phyloP scores from a whole-genome alignment of 2,797 vertebrate species.

The Chiloscyllium punctatum region DNA sequence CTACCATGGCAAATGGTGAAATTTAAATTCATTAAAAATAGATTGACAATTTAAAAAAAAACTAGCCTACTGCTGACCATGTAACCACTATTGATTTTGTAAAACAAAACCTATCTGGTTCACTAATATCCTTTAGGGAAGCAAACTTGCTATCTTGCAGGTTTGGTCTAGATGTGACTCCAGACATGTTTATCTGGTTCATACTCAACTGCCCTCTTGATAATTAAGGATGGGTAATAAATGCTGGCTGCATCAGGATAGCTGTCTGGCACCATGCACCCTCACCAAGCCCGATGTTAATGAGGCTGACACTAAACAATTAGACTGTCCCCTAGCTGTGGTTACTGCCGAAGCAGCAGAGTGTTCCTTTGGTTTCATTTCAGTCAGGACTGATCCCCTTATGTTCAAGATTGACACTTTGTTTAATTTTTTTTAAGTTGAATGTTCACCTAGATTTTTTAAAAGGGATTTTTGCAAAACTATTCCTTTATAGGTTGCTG shows the following conservation, averaged over 20 bases:
- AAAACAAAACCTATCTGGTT: no score
- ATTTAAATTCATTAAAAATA: no score
- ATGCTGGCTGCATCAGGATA: not conserved
- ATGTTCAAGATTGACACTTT: not conserved
- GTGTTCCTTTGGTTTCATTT: not conserved
- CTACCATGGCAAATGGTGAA: no score
- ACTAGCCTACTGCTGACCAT: no score
- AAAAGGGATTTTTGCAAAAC: not conserved
- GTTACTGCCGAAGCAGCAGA: not conserved
- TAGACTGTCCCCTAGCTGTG: not conserved
- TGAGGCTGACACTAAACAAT: not conserved
- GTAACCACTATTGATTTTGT: no score
- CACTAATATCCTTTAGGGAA: no score
- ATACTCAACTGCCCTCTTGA: no score
- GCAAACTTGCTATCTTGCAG: no score
- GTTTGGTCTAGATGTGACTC: no score
- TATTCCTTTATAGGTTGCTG: slow-evolving; percentile 47
- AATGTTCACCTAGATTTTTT: not conserved
- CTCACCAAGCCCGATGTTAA: not conserved
- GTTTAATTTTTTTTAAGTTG: not conserved
- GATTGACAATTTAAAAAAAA: no score
- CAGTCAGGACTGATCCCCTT: not conserved
- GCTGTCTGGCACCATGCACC: not conserved
- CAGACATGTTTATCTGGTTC: no score
- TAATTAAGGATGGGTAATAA: no score